Base-by-base conservation (phyloP, 2,113 vertebrate species). In the Amazona vittata region DNA sequence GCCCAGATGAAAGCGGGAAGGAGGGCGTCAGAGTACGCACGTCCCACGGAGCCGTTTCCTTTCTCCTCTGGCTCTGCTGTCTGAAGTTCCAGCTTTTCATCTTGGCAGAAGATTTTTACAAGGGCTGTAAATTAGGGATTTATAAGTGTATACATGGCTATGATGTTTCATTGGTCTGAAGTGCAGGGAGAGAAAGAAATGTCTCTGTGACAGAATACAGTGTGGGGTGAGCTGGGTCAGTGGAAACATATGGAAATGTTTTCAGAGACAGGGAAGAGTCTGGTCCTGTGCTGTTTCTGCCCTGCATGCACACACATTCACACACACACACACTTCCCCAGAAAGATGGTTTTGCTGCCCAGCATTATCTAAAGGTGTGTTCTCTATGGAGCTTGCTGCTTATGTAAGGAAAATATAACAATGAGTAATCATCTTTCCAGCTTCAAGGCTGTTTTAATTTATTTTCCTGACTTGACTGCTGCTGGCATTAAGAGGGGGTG, bases 101-200 rank as follows among this genome's bases (percentile, higher is more conserved):
- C 94, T 94, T 97, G 94, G 96, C 94, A 81, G 83, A 83, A 77
- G 90, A 70, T 88, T 97, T 97, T 96, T 96, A 96, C 90, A 95
- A 96, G 96, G 90, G 76, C 90, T 96, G 90, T 97, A 97, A 96
- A 95, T 96, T 77, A 96, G 83, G 94, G 92, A 77, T 95, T 96
- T 96, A 90, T 94, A 95, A 93, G 93, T 75, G 88, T 88, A 67
- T 96, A 95, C 94, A 96, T 21, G 93, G 90, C 96, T 95, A 39
- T 95, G 96, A 92, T 92, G 85, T 96, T 93, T 96, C 94, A 95
- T 93, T 93, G 96, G 94, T 90, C 96, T 96, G 92, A 95, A 94
- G 93, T 70, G 79, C 90, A 39, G 90, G 92, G 44, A 78, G 86
- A 93, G 90, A 96, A 88, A 96, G 94, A 96, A 96, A 92, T 41